Evolutionary conservation across 2,797 vertebrate species (phyloP), one percentile per base, ranked within the genome.

Genomic region (Mus spretus): DNA sequence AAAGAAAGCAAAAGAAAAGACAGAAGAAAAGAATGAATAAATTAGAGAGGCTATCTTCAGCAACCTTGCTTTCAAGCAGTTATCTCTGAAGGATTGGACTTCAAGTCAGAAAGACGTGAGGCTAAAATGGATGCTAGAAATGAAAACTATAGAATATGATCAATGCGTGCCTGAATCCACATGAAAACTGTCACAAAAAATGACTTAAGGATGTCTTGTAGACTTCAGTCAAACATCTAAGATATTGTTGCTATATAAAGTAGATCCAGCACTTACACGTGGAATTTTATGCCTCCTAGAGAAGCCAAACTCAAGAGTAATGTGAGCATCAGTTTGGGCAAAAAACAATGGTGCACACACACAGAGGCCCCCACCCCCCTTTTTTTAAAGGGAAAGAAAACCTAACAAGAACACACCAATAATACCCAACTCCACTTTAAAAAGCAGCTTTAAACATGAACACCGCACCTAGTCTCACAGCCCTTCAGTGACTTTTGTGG

Each of bases 11-110:
- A 74, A 82, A 17, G n/a, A 74, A 61, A 67, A n/a, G 26, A 40
- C 65, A 37, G 50, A 26, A 83, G 55, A 44, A 61, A 92, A 79
- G 40, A 44, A 55, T 90, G 26, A 20, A 40, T 15, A 40, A 6
- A 50, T 6, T 24, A 90, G 40, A 85, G 6, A 40, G n/a, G 22
- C 77, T 94, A 2, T 57, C 26, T 47, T 61, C 28, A 87, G 44
- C 12, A 92, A 61, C 2, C 3, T 55, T 31, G 79, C 11, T 47
- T n/a, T 75, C 78, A 94, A 89, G 70, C 6, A 89, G 90, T 85
- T 89, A 81, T 94, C 81, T 93, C 55, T 79, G 47, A 97, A 95
- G n/a, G 55, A 53, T 85, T 50, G 2, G 59, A 93, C 78, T 94
- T 96, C 12, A 63, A 72, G 20, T 50, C 12, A 92, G 57, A 88